Evolutionary conservation across 2,797 vertebrate genomes (phyloP).

Genomic region (Dryobates pubescens): DNA sequence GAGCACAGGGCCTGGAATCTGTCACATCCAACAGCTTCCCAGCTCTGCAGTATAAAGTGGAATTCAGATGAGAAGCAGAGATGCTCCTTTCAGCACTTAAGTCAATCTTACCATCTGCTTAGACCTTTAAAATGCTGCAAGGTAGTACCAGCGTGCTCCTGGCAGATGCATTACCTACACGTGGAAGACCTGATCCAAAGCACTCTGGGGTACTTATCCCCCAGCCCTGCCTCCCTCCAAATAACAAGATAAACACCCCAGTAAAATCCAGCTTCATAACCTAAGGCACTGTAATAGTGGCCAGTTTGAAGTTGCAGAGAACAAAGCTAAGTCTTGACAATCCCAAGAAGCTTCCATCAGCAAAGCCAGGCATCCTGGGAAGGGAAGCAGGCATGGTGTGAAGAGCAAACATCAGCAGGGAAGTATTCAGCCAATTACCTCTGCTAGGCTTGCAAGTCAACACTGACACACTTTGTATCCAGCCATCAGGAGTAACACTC

Average conservation of each 20-base stretch:
- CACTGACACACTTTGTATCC: not conserved
- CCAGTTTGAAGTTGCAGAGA: not conserved
- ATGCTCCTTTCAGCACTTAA: constrained; percentile 17
- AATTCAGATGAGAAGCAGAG: not conserved
- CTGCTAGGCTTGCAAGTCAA: not conserved
- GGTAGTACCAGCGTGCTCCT: not conserved
- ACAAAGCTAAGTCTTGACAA: not conserved
- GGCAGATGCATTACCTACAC: not conserved
- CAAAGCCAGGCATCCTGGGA: not conserved
- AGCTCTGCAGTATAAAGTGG: not conserved
- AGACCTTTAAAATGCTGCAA: not conserved
- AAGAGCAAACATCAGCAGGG: not conserved
- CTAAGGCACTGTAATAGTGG: not conserved
- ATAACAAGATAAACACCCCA: not conserved
- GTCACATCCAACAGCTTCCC: not conserved
- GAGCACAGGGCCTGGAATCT: constrained; percentile 1
- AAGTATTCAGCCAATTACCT: not conserved
- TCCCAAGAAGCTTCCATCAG: not conserved
- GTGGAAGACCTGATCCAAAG: not conserved
- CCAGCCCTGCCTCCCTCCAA: not conserved
- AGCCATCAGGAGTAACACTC: not conserved
- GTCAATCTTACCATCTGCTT: not conserved
- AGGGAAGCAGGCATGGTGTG: not conserved
- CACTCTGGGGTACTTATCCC: not conserved
- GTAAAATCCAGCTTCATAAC: not conserved